Percentiles rank a stretch among this genome's conserved stretches.
phyloP scores from a whole-genome alignment of 2,797 vertebrate genomes.

The Mus minutoides region DNA sequence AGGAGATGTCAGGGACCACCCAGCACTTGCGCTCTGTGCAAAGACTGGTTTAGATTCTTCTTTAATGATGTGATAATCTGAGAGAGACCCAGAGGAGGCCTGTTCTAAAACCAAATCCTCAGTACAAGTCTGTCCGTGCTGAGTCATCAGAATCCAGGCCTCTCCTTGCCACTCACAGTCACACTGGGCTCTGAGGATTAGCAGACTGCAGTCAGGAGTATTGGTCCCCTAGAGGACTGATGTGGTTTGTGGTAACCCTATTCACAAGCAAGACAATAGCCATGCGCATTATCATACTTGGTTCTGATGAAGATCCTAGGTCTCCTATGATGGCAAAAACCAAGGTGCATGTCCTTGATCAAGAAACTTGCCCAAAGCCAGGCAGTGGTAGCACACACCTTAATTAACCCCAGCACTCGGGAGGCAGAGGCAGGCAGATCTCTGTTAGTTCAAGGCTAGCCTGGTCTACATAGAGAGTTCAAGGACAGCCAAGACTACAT shows the following conservation, averaged over 20 bases:
- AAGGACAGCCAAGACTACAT: background rate
- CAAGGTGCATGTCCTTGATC: background rate
- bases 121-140: background rate
- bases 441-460: background rate
- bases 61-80: conserved; percentile 5
- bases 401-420: background rate
- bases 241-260: background rate
- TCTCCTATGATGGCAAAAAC: background rate
- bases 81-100: background rate
- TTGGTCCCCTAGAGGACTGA: fast-evolving
- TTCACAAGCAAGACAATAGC: background rate
- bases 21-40: background rate
- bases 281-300: no score
- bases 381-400: background rate
- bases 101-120: conserved; percentile 14
- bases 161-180: background rate
- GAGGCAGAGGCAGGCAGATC: background rate
- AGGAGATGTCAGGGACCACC: conserved; percentile 16
- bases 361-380: background rate
- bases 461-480: background rate
- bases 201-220: background rate
- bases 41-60: background rate
- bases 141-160: background rate
- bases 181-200: fast-evolving
- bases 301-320: background rate